phyloP scores from a whole-genome alignment of 2,113 vertebrate genomes.

The Amphiprion ocellaris region DNA sequence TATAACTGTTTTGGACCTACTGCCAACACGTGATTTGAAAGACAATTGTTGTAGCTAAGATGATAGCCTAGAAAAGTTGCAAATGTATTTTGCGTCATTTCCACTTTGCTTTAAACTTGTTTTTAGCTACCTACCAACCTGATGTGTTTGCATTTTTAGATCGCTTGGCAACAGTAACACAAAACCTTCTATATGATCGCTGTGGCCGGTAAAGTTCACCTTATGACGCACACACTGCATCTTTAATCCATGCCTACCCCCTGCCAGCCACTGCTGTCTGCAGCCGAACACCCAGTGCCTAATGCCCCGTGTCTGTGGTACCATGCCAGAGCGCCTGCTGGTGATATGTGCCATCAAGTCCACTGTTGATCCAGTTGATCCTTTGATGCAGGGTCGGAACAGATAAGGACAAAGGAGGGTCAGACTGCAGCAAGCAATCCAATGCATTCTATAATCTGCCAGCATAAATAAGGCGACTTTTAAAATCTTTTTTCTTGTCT shows the following conservation, averaged over 20 bases:
- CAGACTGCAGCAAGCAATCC: slow-evolving; percentile 15
- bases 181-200: slow-evolving; percentile 49
- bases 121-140: not conserved
- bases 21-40: not conserved
- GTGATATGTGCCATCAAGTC: slow-evolving; percentile 54
- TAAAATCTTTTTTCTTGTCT: not conserved
- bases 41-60: too few species aligned
- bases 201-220: slow-evolving; percentile 35
- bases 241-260: slow-evolving; percentile 51
- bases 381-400: slow-evolving; percentile 42
- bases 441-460: not conserved
- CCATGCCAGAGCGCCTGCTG: slow-evolving; percentile 44
- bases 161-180: slow-evolving; percentile 35
- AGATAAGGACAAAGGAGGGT: slow-evolving; percentile 50
- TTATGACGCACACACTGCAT: slow-evolving; percentile 59
- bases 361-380: slow-evolving; percentile 59
- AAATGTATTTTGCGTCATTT: not conserved
- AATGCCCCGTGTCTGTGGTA: slow-evolving; percentile 32
- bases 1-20: not conserved
- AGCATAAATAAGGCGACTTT: not conserved
- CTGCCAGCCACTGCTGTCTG: slow-evolving; percentile 40
- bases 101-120: slow-evolving; percentile 1
- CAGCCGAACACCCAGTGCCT: slow-evolving; percentile 31
- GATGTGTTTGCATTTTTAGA: not conserved
- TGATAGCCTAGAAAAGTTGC: not conserved